Evolutionary conservation across 2,888 invertebrate species (phyloP).

Genomic region (Philhelius pedissequus): DNA sequence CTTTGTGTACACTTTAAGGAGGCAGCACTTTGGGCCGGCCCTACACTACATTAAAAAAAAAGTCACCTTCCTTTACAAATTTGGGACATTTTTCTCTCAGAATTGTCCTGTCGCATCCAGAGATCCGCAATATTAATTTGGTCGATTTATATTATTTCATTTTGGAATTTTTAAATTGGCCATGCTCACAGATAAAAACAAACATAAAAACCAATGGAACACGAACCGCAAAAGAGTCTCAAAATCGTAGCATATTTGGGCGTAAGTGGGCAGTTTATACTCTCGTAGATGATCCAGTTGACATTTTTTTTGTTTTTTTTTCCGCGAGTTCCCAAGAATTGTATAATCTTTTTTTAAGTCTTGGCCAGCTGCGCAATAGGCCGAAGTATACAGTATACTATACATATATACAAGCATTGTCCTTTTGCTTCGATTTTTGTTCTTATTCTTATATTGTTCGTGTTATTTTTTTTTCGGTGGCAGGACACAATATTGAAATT

Average conservation of each 20-base stretch:
- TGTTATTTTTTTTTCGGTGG: not conserved
- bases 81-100: constrained; percentile 77
- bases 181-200: constrained; percentile 59
- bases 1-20: constrained; percentile 27
- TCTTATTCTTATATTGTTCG: not conserved
- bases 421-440: not conserved
- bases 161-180: constrained; percentile 79
- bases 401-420: no score
- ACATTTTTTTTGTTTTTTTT: constrained; percentile 33
- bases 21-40: not conserved
- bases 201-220: constrained; percentile 37
- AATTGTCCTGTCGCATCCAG: constrained; percentile 75
- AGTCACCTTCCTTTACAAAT: not conserved
- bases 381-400: no score
- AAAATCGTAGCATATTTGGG: constrained; percentile 66
- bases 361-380: constrained; percentile 57
- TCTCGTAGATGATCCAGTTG: constrained; percentile 68
- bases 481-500: constrained; percentile 69
- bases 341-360: constrained; percentile 10
- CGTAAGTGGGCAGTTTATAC: constrained; percentile 68
- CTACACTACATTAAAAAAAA: not conserved
- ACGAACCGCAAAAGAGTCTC: constrained; percentile 54
- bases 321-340: constrained; percentile 33
- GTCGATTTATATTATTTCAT: constrained; percentile 78
- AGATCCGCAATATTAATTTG: constrained; percentile 77